Evolutionary conservation across 2,113 vertebrate species (phyloP).

Genomic region (Nothocercus julius): DNA sequence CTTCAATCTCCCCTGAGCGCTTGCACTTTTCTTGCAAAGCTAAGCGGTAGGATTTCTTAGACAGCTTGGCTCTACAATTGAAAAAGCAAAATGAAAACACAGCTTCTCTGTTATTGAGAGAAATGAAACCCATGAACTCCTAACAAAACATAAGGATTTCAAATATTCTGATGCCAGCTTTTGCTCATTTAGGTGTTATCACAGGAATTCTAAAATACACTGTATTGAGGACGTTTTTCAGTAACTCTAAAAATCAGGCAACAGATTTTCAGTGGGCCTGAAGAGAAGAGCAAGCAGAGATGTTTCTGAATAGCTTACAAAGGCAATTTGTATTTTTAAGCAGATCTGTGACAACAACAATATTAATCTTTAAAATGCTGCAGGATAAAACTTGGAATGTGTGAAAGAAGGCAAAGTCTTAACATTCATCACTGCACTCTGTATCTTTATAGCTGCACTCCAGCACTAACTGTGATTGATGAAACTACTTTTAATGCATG

Average conservation of each 20-base stretch:
- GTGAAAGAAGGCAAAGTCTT: background rate
- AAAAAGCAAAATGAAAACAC: background rate
- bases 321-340: background rate
- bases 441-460: background rate
- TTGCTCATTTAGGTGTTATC: background rate
- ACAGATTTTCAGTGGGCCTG: background rate
- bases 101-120: background rate
- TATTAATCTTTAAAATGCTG: slow-evolving; percentile 1
- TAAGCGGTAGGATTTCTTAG: background rate
- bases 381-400: background rate
- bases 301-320: background rate
- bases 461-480: background rate
- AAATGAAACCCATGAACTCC: background rate
- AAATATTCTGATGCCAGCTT: background rate
- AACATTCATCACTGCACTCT: background rate
- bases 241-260: background rate
- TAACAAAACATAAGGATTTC: background rate
- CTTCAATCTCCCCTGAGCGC: background rate
- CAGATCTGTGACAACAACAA: background rate
- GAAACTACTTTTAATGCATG: background rate
- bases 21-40: background rate
- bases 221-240: background rate
- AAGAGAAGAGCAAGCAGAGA: background rate
- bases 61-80: background rate
- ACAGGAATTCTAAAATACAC: background rate